Percentiles rank a stretch among this genome's conserved stretches.
Conservation (phyloP, 2,797 vertebrate genomes). For the Sebastes matsubarae region DNA sequence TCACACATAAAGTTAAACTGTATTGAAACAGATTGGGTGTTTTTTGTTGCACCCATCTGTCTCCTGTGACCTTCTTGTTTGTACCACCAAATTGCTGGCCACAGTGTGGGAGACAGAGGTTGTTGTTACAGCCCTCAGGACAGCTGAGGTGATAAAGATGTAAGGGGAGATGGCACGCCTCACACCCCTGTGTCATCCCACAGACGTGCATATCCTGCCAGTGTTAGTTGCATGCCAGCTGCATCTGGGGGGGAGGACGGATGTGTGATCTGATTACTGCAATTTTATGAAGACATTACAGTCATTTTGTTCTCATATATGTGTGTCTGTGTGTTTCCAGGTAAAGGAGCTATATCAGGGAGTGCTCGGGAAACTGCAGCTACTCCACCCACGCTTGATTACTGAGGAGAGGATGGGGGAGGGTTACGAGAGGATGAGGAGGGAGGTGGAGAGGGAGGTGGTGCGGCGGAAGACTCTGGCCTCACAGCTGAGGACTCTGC, state of each 20-base stretch:
- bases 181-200: slow-evolving; percentile 3
- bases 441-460: slow-evolving; percentile 85
- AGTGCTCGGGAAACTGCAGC: slow-evolving; percentile 78
- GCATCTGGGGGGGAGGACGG: background rate
- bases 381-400: slow-evolving; percentile 67
- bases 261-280: slow-evolving; percentile 18
- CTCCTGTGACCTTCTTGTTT: slow-evolving; percentile 31
- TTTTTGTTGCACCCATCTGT: background rate
- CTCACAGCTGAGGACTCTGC: slow-evolving; percentile 75
- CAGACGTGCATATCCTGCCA: slow-evolving; percentile 6
- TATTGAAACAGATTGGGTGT: slow-evolving; percentile 45
- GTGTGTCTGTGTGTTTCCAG: slow-evolving; percentile 69
- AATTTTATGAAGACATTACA: background rate
- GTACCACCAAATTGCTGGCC: background rate
- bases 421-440: slow-evolving; percentile 66
- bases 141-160: slow-evolving; percentile 33
- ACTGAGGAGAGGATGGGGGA: slow-evolving; percentile 55
- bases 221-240: background rate
- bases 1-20: slow-evolving; percentile 21
- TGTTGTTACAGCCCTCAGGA: slow-evolving; percentile 61
- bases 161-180: slow-evolving; percentile 49
- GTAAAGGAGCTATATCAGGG: slow-evolving; percentile 85
- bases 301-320: background rate
- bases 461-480: slow-evolving; percentile 77
- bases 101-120: slow-evolving; percentile 6